Base-by-base conservation (phyloP, 1,140 invertebrate genomes). In the Scaptomyza hsui region DNA sequence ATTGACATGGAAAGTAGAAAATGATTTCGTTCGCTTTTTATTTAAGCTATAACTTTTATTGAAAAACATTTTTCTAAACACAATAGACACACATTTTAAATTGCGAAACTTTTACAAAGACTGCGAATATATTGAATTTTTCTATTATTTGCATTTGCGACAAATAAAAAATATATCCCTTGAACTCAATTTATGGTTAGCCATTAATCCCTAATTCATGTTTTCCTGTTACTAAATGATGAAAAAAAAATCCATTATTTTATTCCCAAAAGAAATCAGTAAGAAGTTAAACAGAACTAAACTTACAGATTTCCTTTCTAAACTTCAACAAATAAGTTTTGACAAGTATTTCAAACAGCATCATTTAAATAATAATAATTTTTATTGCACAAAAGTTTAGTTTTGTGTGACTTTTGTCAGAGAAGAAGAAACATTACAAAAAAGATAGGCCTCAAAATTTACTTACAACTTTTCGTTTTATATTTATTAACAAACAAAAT, bases 401-500 rank as follows among this genome's bases (percentile, higher is more conserved):
- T 6, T 9, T 57, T 12, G 1, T 12, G 1, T 37, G 41, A 62
- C 19, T 47, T 39, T 26, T 45, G 21, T 69, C 52, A 45, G 13
- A 47, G 26, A 0, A 2, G 0, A 29, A 6, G 26, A 16, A 5
- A 37, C 9, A 55, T 7, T 21, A 4, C 16, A 18, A 56, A 37
- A 26, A 47, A 37, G 21, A 56, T 59, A 59, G 53, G 63, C 63
- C 55, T 67, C 37, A 15, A 29, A 29, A 2, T n/a, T n/a, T 13
- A 24, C 35, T 19, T 15, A 55, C 35, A 42, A 42, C 7, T 62
- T 37, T 32, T 62, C 39, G n/a, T 48, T 15, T 53, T 53, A 16
- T 32, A 16, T 48, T 39, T 63, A 53, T 53, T 47, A 39, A 62
- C 39, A 29, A 45, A 5, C 35, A 19, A 47, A 69, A 69, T 32